These are phyloP conservation scores for Drosophila cardini DNA, from an alignment of 1,140 invertebrate genomes.

Conservation along the genomic window DNA sequence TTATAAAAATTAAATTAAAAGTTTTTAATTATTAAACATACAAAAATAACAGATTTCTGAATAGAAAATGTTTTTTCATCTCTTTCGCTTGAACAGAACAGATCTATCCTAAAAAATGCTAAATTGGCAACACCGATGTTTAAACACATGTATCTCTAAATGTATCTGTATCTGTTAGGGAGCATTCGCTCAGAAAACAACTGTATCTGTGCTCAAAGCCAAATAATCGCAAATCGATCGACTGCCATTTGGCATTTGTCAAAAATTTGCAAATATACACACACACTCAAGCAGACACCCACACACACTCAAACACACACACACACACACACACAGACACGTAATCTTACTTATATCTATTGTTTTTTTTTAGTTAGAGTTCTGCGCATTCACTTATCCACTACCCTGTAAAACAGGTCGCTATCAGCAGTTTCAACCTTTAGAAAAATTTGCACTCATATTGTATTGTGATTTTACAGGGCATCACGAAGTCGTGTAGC, in stretches of 20 bases:
- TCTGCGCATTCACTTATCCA: constrained; percentile 5
- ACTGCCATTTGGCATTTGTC: constrained; percentile 29
- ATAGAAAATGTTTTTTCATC: too few species aligned
- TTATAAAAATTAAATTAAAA: too few species aligned
- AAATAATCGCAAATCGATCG: constrained; percentile 36
- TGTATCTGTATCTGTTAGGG: constrained; percentile 2
- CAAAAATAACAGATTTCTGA: too few species aligned
- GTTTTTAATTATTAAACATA: too few species aligned
- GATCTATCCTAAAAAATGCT: too few species aligned
- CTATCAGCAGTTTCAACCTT: background rate
- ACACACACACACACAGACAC: background rate
- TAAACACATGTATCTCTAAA: background rate
- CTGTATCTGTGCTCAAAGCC: constrained; percentile 7
- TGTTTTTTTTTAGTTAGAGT: constrained; percentile 2
- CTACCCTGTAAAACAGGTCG: background rate
- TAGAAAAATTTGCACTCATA: background rate
- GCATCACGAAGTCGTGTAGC: constrained; percentile 5
- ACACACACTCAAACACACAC: constrained; percentile 1
- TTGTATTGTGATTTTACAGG: constrained; percentile 5
- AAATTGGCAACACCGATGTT: background rate
- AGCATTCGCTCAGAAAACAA: constrained; percentile 14
- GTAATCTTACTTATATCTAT: background rate
- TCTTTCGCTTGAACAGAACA: too few species aligned
- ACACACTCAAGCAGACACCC: background rate
- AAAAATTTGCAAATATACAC: constrained; percentile 22